Conservation (phyloP, 1,140 invertebrate genomes). For the Macrosteles quadrilineatus region DNA sequence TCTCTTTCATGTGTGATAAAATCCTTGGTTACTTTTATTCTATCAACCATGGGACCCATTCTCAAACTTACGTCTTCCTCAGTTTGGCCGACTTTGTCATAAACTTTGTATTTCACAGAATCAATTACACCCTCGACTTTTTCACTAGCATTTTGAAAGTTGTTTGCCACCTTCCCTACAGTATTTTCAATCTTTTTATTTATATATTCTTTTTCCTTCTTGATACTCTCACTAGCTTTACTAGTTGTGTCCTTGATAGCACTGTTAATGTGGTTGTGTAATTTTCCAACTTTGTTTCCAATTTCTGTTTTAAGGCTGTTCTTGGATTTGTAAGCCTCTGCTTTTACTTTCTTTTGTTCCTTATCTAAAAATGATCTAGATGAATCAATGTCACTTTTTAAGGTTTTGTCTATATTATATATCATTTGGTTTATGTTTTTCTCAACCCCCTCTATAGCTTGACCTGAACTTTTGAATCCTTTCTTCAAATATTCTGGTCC, state of each 20-base stretch:
- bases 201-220: neutral
- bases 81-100: neutral
- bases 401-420: constrained; percentile 19
- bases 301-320: neutral
- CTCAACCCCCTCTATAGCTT: neutral
- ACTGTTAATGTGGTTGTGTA: neutral
- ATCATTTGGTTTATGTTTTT: constrained; percentile 10
- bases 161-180: too few relatives aligned
- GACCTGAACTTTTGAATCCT: neutral
- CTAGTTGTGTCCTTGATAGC: neutral
- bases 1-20: neutral
- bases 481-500: neutral
- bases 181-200: constrained; percentile 12
- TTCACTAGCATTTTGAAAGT: neutral
- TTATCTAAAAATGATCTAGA: neutral
- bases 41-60: neutral
- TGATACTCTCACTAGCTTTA: neutral
- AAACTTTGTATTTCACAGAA: neutral
- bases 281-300: neutral
- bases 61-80: neutral
- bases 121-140: neutral
- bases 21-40: neutral
- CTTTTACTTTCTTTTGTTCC: constrained; percentile 12
- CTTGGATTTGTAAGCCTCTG: neutral
- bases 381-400: neutral